phyloP scores from a whole-genome alignment of 2,888 invertebrate genomes.

The Terebella lapidaria region DNA sequence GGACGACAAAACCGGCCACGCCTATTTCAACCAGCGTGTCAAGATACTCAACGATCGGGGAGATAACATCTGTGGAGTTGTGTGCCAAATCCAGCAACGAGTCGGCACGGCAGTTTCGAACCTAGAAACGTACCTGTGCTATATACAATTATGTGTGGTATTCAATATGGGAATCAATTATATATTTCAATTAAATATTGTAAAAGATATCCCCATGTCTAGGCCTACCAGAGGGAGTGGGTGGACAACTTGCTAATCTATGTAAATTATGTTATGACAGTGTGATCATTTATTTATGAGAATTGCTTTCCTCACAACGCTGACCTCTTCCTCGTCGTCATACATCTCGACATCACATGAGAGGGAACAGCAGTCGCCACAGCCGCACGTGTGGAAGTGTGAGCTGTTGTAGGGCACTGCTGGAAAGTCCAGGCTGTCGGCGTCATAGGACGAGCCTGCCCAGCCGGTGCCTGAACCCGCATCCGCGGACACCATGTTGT shows the following conservation, averaged over 20 bases:
- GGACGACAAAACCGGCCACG: slow-evolving; percentile 43
- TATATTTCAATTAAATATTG: no score
- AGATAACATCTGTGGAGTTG: slow-evolving; percentile 47
- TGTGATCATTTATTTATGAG: no score
- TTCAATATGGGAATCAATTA: no score
- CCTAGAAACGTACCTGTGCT: no score
- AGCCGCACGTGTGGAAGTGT: slow-evolving; percentile 59
- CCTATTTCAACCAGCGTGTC: slow-evolving; percentile 37
- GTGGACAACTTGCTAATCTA: no score
- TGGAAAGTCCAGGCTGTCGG: slow-evolving; percentile 40
- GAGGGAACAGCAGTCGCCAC: slow-evolving; percentile 15
- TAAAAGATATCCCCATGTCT: no score
- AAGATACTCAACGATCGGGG: slow-evolving; percentile 36
- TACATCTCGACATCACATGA: not conserved
- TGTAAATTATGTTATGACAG: no score
- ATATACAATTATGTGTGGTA: no score
- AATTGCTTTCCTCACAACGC: no score
- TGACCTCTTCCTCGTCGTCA: slow-evolving; percentile 27
- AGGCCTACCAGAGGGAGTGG: no score
- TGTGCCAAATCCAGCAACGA: slow-evolving; percentile 76
- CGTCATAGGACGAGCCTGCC: slow-evolving; percentile 56
- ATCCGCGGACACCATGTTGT: slow-evolving; percentile 75
- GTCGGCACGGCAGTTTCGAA: slow-evolving; percentile 65
- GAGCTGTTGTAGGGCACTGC: slow-evolving; percentile 50
- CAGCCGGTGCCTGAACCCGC: slow-evolving; percentile 60